A percentile compares a stretch with the other conserved stretches of the same genome.
Conservation (phyloP, 1,140 invertebrate species). For the Drosophila sucinea region DNA sequence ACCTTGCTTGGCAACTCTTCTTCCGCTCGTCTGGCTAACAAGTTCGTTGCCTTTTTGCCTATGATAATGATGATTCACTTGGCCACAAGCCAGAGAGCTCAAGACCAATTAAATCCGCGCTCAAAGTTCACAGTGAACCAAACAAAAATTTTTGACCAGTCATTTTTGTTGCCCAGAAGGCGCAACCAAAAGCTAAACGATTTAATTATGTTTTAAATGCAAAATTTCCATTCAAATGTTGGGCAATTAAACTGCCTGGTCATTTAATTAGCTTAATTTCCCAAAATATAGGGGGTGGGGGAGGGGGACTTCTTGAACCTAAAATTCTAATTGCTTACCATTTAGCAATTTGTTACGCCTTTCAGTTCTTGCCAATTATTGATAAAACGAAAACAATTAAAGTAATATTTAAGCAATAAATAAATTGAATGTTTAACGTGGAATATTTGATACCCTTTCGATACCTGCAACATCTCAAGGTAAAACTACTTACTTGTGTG, state of each 20-base stretch:
- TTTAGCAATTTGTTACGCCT: conserved; percentile 57
- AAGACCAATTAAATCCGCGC: conserved; percentile 41
- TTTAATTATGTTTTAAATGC: conserved; percentile 57
- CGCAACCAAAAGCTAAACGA: conserved; percentile 18
- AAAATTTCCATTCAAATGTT: conserved; percentile 50
- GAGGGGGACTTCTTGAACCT: conserved; percentile 34
- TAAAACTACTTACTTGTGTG: conserved; percentile 27
- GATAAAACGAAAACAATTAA: conserved; percentile 44
- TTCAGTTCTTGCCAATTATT: conserved; percentile 40
- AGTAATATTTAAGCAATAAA: conserved; percentile 56
- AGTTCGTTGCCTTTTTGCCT: conserved; percentile 63
- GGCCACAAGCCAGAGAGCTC: conserved; percentile 27
- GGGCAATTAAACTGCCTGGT: conserved; percentile 32
- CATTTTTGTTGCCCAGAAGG: conserved; percentile 27
- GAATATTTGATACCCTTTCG: conserved; percentile 26
- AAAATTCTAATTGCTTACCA: conserved; percentile 48
- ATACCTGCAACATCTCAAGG: conserved; percentile 27
- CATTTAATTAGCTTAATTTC: conserved; percentile 4
- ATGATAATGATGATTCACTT: conserved; percentile 49
- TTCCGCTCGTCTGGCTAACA: conserved; percentile 37
- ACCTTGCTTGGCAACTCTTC: conserved; percentile 48
- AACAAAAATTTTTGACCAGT: conserved; percentile 40
- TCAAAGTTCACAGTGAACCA: conserved; percentile 48
- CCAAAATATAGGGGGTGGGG: not conserved
- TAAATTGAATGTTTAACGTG: not conserved